phyloP scores from a whole-genome alignment of 1,140 invertebrate species.

The Drosophila pseudoananassae region DNA sequence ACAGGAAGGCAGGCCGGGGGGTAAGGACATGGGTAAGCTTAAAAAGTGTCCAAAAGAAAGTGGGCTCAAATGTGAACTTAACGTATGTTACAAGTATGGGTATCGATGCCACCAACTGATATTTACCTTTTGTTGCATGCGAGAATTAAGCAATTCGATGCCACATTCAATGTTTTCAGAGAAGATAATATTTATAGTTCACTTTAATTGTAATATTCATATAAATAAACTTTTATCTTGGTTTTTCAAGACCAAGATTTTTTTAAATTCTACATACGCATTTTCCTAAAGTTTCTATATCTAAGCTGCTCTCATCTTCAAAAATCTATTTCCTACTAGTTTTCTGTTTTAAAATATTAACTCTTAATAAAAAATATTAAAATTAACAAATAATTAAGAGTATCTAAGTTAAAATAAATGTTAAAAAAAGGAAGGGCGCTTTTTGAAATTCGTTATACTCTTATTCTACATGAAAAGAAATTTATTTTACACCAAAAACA shows the following conservation, averaged over 20 bases:
- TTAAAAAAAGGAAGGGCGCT: too few relatives aligned
- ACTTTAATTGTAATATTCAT: neutral
- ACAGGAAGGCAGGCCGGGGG: neutral
- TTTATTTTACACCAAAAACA: too few relatives aligned
- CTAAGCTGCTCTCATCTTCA: too few relatives aligned
- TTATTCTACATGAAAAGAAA: too few relatives aligned
- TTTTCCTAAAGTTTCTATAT: too few relatives aligned
- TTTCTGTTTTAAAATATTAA: too few relatives aligned
- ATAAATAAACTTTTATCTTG: neutral
- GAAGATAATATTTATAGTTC: neutral
- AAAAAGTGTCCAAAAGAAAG: constrained; percentile 4
- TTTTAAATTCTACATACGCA: too few relatives aligned
- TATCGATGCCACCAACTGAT: neutral
- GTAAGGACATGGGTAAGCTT: neutral
- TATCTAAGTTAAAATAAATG: too few relatives aligned
- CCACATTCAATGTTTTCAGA: neutral
- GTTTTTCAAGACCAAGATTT: neutral
- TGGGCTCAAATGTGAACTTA: neutral
- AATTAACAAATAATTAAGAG: too few relatives aligned
- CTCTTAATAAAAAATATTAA: too few relatives aligned
- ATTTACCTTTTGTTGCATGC: neutral
- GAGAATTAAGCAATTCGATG: neutral
- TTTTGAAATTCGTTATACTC: too few relatives aligned
- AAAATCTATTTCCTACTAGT: too few relatives aligned
- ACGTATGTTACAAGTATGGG: neutral